phyloP scores from a whole-genome alignment of 2,113 vertebrate genomes.

The Oceanodroma tethys region DNA sequence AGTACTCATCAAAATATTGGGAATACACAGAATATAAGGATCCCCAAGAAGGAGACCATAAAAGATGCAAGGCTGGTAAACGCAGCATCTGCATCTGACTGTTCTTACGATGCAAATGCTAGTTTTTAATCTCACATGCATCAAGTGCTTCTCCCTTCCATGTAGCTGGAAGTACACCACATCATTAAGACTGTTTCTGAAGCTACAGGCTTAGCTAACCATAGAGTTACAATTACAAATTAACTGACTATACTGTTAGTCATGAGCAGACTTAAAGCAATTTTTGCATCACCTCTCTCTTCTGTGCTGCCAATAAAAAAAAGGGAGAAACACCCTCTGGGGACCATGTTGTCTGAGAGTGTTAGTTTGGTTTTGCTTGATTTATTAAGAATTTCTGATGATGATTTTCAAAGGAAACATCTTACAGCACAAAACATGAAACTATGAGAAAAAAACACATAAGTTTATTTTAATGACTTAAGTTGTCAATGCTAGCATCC shows the following conservation, averaged over 20 bases:
- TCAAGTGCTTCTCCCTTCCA: background rate
- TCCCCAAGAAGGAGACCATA: background rate
- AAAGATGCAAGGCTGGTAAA: background rate
- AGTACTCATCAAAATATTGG: background rate
- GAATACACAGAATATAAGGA: background rate
- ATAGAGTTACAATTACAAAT: background rate
- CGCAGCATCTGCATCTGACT: background rate
- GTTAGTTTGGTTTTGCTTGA: background rate
- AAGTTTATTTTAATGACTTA: background rate
- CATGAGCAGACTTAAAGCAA: background rate
- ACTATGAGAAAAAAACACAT: background rate
- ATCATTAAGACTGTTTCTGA: background rate
- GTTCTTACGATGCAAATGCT: background rate
- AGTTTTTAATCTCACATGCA: background rate
- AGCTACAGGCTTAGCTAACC: background rate
- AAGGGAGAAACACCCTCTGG: background rate
- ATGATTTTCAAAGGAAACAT: background rate
- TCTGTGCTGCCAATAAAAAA: background rate
- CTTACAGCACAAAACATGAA: background rate
- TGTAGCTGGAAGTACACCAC: background rate
- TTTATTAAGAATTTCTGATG: background rate
- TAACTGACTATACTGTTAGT: background rate
- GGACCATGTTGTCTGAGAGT: background rate
- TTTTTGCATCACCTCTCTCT: background rate
- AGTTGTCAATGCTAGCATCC: background rate